phyloP scores from a whole-genome alignment of 2,888 invertebrate species.

The Bembecia ichneumoniformis region DNA sequence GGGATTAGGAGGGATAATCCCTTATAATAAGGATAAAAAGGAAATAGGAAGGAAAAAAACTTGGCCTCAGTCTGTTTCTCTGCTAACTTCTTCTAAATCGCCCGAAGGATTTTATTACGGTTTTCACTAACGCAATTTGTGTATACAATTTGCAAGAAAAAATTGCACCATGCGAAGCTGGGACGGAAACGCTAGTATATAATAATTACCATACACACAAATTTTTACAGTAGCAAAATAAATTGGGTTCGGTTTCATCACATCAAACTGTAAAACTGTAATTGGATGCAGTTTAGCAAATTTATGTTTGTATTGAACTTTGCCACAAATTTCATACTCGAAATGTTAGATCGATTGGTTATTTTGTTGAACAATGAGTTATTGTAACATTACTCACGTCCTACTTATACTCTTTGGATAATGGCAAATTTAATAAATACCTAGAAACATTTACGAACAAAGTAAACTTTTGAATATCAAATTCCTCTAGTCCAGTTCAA shows the following conservation, averaged over 20 bases:
- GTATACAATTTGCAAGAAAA: too few relatives aligned
- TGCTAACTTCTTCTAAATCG: too few relatives aligned
- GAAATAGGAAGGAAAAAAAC: too few relatives aligned
- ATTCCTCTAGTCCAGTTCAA: slow-evolving; percentile 1
- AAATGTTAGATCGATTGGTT: slow-evolving; percentile 38
- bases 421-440: slow-evolving; percentile 7
- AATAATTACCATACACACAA: too few relatives aligned
- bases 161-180: too few relatives aligned
- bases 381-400: slow-evolving; percentile 30
- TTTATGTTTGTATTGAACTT: slow-evolving; percentile 48
- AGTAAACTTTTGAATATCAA: background rate
- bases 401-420: slow-evolving; percentile 15
- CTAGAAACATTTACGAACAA: background rate
- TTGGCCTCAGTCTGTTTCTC: too few relatives aligned
- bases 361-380: slow-evolving; percentile 10
- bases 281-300: slow-evolving; percentile 31
- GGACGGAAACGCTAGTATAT: too few relatives aligned
- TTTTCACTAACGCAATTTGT: too few relatives aligned
- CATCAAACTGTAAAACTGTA: slow-evolving; percentile 12
- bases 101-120: too few relatives aligned
- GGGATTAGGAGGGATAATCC: too few relatives aligned
- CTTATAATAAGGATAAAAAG: too few relatives aligned
- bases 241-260: background rate
- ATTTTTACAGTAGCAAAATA: too few relatives aligned
- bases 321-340: slow-evolving; percentile 25